A percentile compares a stretch with the other conserved stretches of the same genome.
Evolutionary conservation across 2,888 invertebrate species (phyloP).

Genomic region (Oegoconia quadripuncta): DNA sequence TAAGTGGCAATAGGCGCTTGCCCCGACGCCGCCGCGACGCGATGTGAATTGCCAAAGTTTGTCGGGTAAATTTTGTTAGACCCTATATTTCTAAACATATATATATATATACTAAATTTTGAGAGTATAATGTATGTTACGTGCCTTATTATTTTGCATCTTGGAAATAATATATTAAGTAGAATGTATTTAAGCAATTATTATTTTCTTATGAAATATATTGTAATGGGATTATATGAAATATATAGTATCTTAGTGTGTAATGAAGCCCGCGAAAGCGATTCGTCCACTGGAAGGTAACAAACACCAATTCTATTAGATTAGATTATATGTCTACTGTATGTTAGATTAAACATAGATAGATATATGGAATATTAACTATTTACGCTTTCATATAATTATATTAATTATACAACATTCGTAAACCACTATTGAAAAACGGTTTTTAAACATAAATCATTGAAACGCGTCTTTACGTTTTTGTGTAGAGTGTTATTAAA

Average conservation of each 20-base stretch:
- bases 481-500: too few relatives aligned
- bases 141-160: slow-evolving; percentile 20
- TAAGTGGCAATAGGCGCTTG: too few relatives aligned
- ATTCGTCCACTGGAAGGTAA: slow-evolving; percentile 75
- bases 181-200: not conserved
- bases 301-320: slow-evolving; percentile 68
- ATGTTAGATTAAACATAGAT: slow-evolving; percentile 22
- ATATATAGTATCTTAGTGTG: slow-evolving; percentile 24
- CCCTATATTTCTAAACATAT: too few relatives aligned
- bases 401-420: too few relatives aligned
- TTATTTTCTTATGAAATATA: slow-evolving; percentile 12
- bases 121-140: not conserved
- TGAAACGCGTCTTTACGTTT: too few relatives aligned
- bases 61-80: too few relatives aligned
- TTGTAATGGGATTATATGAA: slow-evolving; percentile 19
- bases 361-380: slow-evolving; percentile 16
- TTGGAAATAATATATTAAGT: slow-evolving; percentile 16
- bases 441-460: too few relatives aligned
- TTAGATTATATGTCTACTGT: slow-evolving; percentile 25
- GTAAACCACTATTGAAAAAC: too few relatives aligned
- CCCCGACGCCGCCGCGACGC: too few relatives aligned
- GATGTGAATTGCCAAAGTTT: too few relatives aligned
- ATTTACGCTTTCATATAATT: too few relatives aligned
- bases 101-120: too few relatives aligned
- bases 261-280: slow-evolving; percentile 58